Percentiles rank a stretch among this genome's conserved stretches.
Conservation (phyloP, 2,113 vertebrate genomes). For the Hylia prasina region DNA sequence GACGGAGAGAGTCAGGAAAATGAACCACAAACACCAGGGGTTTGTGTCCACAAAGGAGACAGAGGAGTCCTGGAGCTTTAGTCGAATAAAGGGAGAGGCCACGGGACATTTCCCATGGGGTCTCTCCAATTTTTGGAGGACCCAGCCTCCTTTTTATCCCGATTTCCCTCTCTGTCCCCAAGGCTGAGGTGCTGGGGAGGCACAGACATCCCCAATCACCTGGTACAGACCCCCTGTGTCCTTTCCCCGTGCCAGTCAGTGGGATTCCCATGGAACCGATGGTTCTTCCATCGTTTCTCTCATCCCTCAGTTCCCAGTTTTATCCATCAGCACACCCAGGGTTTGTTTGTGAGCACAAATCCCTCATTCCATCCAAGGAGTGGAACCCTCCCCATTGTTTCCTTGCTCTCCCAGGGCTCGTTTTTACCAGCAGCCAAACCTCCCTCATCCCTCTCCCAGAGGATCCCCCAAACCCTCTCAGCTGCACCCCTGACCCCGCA, state of each 20-base stretch:
- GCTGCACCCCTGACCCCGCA: not conserved
- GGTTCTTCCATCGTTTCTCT: not conserved
- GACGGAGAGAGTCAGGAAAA: not conserved
- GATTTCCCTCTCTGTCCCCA: not conserved
- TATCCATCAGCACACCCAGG: not conserved
- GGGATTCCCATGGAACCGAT: not conserved
- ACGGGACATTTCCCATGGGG: not conserved
- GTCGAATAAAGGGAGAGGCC: not conserved
- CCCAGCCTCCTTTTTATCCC: not conserved
- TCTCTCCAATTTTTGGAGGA: not conserved
- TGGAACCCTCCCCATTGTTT: not conserved
- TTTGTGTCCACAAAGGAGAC: not conserved
- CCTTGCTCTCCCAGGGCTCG: not conserved
- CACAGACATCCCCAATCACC: not conserved
- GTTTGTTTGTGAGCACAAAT: not conserved
- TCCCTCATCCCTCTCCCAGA: not conserved
- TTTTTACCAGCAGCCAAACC: not conserved
- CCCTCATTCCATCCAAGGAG: not conserved
- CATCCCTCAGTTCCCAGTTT: not conserved
- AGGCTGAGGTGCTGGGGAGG: too few relatives aligned
- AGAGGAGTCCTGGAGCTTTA: not conserved
- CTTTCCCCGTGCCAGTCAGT: not conserved
- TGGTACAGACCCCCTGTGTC: not conserved
- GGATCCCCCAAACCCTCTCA: not conserved
- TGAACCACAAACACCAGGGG: not conserved